These are phyloP conservation scores for Ephydatia muelleri DNA, from an alignment of 37 sponge, comb jelly and placozoan genomes.

Conservation along the genomic window DNA sequence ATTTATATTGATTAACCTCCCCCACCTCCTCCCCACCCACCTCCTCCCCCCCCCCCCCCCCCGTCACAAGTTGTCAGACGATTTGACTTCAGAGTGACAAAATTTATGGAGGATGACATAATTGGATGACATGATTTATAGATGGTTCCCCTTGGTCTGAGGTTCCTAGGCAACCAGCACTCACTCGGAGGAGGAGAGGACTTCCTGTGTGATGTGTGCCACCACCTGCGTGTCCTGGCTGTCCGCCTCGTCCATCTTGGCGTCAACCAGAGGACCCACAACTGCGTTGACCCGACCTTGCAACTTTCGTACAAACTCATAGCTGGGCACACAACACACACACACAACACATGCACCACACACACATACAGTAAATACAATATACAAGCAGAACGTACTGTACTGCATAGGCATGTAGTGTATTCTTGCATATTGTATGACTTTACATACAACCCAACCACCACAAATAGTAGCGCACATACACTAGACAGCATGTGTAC, in stretches of 20 bases:
- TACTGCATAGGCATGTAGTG: neutral
- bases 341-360: constrained; percentile 10
- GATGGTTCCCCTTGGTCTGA: neutral
- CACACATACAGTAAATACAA: constrained; percentile 2
- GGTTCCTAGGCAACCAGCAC: neutral
- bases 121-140: neutral
- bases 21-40: neutral
- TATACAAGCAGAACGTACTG: neutral
- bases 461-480: neutral
- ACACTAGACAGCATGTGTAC: no score
- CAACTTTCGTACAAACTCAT: constrained; percentile 59
- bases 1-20: neutral
- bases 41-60: neutral
- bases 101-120: neutral
- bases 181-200: constrained; percentile 72
- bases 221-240: constrained; percentile 65
- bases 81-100: neutral
- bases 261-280: constrained; percentile 62
- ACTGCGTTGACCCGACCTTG: constrained; percentile 50
- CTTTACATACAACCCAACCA: neutral
- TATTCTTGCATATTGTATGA: neutral
- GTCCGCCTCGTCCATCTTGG: constrained; percentile 53
- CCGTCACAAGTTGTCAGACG: neutral
- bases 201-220: constrained; percentile 55
- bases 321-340: constrained; percentile 42